These are phyloP conservation scores for Coracias cyanogaster DNA, from an alignment of 2,797 vertebrate species.

Conservation along the genomic window DNA sequence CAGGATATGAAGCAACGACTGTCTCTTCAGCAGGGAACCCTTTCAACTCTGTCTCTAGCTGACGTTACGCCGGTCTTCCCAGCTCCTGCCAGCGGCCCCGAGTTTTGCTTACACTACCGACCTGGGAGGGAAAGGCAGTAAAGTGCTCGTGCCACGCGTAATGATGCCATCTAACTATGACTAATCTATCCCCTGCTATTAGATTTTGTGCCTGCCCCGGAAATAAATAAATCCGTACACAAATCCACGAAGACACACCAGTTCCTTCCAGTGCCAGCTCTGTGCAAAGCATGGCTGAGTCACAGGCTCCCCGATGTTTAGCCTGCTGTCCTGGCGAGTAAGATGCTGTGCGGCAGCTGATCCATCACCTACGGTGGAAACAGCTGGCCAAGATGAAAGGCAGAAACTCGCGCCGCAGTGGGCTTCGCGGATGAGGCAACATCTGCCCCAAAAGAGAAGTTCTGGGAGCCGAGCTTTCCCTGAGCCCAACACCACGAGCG, in stretches of 20 bases:
- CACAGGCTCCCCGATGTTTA: background rate
- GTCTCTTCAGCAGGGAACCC: background rate
- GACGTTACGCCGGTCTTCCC: background rate
- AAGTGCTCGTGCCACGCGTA: background rate
- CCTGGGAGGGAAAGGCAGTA: background rate
- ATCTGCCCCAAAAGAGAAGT: slow-evolving; percentile 34
- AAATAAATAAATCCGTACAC: slow-evolving; percentile 17
- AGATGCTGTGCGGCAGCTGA: background rate
- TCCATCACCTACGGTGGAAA: background rate
- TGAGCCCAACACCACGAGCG: background rate
- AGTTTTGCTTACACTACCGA: background rate
- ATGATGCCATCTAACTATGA: slow-evolving; percentile 35
- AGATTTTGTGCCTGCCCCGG: slow-evolving; percentile 36
- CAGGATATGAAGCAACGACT: background rate
- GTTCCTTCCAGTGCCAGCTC: background rate
- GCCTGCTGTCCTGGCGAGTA: background rate
- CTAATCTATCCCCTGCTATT: slow-evolving; percentile 9
- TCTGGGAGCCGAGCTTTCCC: slow-evolving; percentile 2
- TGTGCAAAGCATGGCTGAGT: background rate
- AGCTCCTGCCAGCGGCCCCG: background rate
- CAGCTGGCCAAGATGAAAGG: slow-evolving; percentile 29
- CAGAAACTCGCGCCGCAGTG: slow-evolving; percentile 37
- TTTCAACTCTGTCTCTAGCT: background rate
- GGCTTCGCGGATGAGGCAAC: slow-evolving; percentile 46
- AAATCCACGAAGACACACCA: slow-evolving; percentile 26